phyloP scores from a whole-genome alignment of 2,113 vertebrate species.

The Oenanthe melanoleuca region DNA sequence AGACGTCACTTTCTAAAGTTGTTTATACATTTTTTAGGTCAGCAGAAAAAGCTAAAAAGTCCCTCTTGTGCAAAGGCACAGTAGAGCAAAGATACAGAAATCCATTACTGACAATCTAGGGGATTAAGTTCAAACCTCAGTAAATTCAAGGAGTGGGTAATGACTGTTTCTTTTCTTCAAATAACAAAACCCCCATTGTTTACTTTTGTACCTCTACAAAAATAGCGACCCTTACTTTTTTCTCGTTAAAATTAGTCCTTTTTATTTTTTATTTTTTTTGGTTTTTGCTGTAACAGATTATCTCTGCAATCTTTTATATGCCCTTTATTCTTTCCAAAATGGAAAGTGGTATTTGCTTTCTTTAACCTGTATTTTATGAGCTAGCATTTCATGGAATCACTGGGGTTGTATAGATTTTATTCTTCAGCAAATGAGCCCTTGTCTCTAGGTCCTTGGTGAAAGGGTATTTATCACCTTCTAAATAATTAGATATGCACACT shows the following conservation, averaged over 20 bases:
- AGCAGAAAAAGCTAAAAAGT: neutral
- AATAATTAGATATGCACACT: neutral
- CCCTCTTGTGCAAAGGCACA: neutral
- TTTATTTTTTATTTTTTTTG: neutral
- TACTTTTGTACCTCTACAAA: neutral
- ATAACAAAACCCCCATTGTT: neutral
- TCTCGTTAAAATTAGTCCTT: neutral
- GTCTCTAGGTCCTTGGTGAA: neutral
- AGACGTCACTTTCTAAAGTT: neutral
- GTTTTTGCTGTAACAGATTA: neutral
- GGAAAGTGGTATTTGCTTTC: neutral
- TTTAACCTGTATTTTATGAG: neutral
- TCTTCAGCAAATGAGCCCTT: neutral
- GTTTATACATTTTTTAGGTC: neutral
- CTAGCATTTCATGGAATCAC: neutral
- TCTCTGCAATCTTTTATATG: neutral
- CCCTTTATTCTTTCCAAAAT: neutral
- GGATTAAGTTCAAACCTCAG: slow-evolving; percentile 25
- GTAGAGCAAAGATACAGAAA: neutral
- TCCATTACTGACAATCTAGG: neutral
- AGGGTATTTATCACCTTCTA: neutral
- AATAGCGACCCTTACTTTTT: neutral
- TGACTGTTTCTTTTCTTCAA: neutral
- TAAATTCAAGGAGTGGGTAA: neutral
- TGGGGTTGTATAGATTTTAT: neutral